These are phyloP conservation scores for Cosmia trapezina DNA, from an alignment of 2,888 invertebrate species.

Conservation along the genomic window DNA sequence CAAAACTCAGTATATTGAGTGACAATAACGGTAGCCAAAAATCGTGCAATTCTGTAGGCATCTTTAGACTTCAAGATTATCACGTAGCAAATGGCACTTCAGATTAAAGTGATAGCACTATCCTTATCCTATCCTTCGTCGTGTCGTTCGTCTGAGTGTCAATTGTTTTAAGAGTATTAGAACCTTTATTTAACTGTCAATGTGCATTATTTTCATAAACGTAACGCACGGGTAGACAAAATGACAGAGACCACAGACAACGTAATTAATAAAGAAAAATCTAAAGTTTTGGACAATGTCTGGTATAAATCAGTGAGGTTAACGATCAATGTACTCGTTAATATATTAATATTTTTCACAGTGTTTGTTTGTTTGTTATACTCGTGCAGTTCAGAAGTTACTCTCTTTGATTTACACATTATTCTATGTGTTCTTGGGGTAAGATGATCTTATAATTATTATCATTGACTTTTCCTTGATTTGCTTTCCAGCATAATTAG, in stretches of 20 bases:
- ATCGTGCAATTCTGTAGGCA: neutral
- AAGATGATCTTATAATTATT: conserved; percentile 48
- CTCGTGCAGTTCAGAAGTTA: conserved; percentile 59
- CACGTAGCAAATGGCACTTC: conserved; percentile 32
- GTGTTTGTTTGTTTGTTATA: conserved; percentile 71
- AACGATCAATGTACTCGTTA: conserved; percentile 66
- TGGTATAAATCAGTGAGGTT: conserved; percentile 65
- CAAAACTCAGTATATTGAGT: neutral
- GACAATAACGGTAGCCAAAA: neutral
- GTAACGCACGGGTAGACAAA: conserved; percentile 18
- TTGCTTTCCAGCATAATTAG: neutral
- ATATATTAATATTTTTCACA: conserved; percentile 69
- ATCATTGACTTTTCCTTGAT: neutral
- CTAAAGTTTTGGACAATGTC: conserved; percentile 39
- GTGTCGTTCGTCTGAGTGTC: neutral
- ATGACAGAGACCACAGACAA: conserved; percentile 53
- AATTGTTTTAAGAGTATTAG: conserved; percentile 6
- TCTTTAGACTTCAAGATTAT: conserved; percentile 12
- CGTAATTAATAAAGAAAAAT: conserved; percentile 21
- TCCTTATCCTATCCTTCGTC: conserved; percentile 17
- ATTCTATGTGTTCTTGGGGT: conserved; percentile 75
- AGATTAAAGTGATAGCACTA: conserved; percentile 38
- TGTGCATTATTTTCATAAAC: neutral
- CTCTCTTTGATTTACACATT: conserved; percentile 68
- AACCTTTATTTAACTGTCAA: neutral